A percentile compares a stretch with the other conserved stretches of the same genome.
These are phyloP conservation scores for Corythoichthys haematopterus DNA, from an alignment of 2,113 vertebrate genomes.

Conservation along the genomic window DNA sequence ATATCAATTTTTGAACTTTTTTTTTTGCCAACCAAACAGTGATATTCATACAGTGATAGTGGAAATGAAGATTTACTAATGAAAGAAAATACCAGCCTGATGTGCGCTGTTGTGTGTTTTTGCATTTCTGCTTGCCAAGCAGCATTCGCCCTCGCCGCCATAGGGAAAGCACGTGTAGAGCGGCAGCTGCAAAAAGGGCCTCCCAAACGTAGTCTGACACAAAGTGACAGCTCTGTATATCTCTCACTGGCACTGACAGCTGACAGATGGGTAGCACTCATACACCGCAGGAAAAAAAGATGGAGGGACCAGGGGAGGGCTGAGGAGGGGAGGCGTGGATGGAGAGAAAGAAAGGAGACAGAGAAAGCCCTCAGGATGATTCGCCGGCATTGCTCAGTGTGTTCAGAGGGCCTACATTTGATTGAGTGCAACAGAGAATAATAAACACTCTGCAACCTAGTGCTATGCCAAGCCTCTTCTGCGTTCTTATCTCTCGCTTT, in stretches of 20 bases:
- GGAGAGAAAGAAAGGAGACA: conserved; percentile 35
- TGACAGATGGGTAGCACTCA: conserved; percentile 99
- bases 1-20: neutral
- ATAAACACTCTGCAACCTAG: conserved; percentile 82
- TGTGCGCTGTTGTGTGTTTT: conserved; percentile 11
- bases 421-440: conserved; percentile 92
- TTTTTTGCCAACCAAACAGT: neutral
- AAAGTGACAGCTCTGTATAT: conserved; percentile 93
- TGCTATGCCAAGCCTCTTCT: conserved; percentile 73
- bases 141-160: conserved; percentile 73
- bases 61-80: conserved; percentile 6
- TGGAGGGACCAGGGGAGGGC: conserved; percentile 30
- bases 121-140: conserved; percentile 59
- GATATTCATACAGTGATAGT: neutral
- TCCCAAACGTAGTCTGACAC: conserved; percentile 84
- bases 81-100: neutral
- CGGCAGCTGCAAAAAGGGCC: conserved; percentile 85
- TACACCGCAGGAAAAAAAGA: conserved; percentile 81
- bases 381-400: conserved; percentile 83
- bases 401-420: conserved; percentile 87
- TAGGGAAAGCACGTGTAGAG: conserved; percentile 77
- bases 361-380: conserved; percentile 87
- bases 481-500: conserved; percentile 67
- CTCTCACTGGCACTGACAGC: conserved; percentile 95
- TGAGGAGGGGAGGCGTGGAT: conserved; percentile 19